Evolutionary conservation across 1,140 invertebrate species (phyloP), one percentile per base, ranked within the genome.

Genomic region (Drosophila aff.): DNA sequence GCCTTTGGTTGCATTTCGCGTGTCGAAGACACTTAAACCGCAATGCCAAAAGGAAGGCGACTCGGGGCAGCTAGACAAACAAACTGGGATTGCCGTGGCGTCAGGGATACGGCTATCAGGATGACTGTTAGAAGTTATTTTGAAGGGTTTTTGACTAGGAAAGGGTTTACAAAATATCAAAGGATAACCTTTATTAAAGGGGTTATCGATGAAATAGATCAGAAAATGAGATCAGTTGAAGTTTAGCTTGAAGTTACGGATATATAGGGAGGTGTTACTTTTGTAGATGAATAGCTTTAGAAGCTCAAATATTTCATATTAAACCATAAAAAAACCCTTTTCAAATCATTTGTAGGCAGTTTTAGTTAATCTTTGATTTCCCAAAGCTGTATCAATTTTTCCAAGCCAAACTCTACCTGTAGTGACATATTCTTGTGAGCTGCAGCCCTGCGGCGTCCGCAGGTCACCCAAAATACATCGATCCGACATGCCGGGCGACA

Each of bases 1-100:
- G 66, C 66, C 52, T 79, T 66, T 63, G 80, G 73, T 55, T 78
- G 76, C 65, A 76, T 81, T 85, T 92, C 83, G 90, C 91, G 91
- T 92, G 91, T 77, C 82, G 60, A 92, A 92, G 85, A 92, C 86
- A 92, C 91, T 92, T 92, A 84, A 89, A 81, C 81, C 91, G 72
- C 89, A 91, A 79, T 64, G 60, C 81, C 67, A 81, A 76, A 65
- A 59, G 57, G 63, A 65, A 86, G 68, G 44, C 77, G 60, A 69
- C 57, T 72, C 58, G 41, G 74, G 60, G 58, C 61, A 52, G 64
- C 55, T 50, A 28, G 31, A 26, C 49, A 87, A 81, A 62, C 76
- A 71, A 78, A 63, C 69, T 36, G 46, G 23, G 46, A 47, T 23
- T 55, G 52, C 18, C 31, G 16, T 1, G 28, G 52, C 50, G 23